These are phyloP conservation scores for Lethenteron camtschaticum DNA, from an alignment of 2,113 vertebrate genomes.

Conservation along the genomic window DNA sequence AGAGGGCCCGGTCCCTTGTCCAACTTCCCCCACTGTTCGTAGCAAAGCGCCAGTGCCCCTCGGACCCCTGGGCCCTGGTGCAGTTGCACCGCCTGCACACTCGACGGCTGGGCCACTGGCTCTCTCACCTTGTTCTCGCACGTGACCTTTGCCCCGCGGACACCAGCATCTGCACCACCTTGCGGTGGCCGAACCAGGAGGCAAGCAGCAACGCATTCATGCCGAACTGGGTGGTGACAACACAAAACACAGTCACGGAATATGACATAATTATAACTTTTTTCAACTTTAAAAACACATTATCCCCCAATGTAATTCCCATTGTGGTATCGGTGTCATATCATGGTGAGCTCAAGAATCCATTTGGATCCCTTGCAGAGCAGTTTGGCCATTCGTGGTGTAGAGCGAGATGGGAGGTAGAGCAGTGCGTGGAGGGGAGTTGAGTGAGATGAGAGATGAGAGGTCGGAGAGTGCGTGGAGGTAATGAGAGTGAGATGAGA, in stretches of 20 bases:
- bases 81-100: no score
- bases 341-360: not conserved
- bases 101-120: no score
- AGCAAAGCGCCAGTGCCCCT: no score
- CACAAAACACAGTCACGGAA: no score
- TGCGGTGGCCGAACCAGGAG: constrained; percentile 62
- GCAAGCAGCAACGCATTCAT: constrained; percentile 62
- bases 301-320: no score
- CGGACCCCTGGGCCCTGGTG: no score
- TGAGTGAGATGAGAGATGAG: not conserved
- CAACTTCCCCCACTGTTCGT: no score
- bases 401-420: not conserved
- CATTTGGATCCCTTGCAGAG: no score
- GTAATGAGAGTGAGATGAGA: not conserved
- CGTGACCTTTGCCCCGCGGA: constrained; percentile 43
- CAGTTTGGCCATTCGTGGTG: no score
- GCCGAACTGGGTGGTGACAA: constrained; percentile 34
- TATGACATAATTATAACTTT: no score
- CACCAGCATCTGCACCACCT: constrained; percentile 45
- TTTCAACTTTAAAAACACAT: no score
- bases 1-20: no score
- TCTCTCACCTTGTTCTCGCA: constrained; percentile 44
- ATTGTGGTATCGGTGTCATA: not conserved
- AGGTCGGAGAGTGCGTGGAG: not conserved
- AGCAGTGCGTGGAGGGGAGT: not conserved